Percentiles rank a stretch among this genome's conserved stretches.
Conservation (phyloP, 2,797 vertebrate species). For the Chiloscyllium punctatum region DNA sequence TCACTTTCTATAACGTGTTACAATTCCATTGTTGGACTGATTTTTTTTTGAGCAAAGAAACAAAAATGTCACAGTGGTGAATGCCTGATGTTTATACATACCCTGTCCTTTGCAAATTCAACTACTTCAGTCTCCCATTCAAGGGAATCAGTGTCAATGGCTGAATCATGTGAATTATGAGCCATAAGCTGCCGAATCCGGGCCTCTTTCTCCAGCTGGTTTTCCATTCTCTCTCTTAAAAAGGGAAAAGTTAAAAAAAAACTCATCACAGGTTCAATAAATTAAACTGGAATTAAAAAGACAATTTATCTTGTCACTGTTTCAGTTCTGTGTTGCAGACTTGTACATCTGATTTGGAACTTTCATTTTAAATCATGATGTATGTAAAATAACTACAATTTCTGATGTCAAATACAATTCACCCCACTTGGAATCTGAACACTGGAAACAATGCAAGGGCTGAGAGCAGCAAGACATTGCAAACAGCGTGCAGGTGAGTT, state of each 20-base stretch:
- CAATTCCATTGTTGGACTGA: neutral
- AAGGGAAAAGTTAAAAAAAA: neutral
- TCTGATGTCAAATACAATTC: neutral
- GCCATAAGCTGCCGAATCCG: constrained; percentile 86
- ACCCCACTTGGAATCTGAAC: neutral
- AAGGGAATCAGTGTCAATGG: constrained; percentile 92
- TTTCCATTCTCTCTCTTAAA: constrained; percentile 86
- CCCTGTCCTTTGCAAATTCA: constrained; percentile 86
- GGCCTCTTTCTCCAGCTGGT: constrained; percentile 85
- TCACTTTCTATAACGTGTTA: neutral
- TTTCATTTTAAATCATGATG: neutral
- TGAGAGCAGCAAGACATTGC: too few relatives aligned
- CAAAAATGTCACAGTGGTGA: neutral
- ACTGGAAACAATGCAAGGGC: too few relatives aligned
- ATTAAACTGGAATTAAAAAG: neutral
- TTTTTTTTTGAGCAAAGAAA: neutral
- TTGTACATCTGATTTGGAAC: neutral
- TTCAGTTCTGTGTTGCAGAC: neutral
- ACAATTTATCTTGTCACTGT: neutral
- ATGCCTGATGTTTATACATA: constrained; percentile 51
- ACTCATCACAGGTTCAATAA: neutral
- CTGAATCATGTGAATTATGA: constrained; percentile 92
- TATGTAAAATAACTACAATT: neutral
- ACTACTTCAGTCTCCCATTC: constrained; percentile 97
- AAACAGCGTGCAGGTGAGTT: too few relatives aligned